Percentiles rank a stretch among this genome's conserved stretches.
Evolutionary conservation across 2,888 invertebrate species (phyloP).

Genomic region (Coleophora deauratella): DNA sequence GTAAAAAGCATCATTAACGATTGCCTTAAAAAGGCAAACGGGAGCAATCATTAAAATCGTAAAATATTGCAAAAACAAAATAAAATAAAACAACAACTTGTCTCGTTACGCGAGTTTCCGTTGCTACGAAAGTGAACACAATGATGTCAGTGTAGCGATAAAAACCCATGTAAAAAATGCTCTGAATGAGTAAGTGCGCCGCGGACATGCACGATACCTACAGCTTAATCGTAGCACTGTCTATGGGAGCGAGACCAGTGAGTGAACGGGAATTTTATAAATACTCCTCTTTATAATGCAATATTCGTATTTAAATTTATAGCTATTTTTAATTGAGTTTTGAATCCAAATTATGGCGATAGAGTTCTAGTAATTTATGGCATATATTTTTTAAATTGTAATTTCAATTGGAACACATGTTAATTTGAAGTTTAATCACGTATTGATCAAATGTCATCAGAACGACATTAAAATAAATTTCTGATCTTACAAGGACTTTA

Average conservation of each 20-base stretch:
- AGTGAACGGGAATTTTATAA: conserved; percentile 41
- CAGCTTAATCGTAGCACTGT: conserved; percentile 31
- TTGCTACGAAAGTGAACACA: conserved; percentile 69
- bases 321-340: conserved; percentile 10
- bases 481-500: no score
- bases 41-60: conserved; percentile 68
- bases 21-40: conserved; percentile 68
- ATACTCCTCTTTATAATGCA: conserved; percentile 23
- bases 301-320: conserved; percentile 33
- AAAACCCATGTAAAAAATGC: conserved; percentile 57
- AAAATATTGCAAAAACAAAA: conserved; percentile 64
- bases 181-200: conserved; percentile 53
- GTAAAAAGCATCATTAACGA: conserved; percentile 71
- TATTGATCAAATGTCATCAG: no score
- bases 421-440: no score
- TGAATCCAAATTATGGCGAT: no score
- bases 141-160: conserved; percentile 59
- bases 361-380: no score
- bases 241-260: conserved; percentile 22
- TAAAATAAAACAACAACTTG: conserved; percentile 53
- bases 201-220: conserved; percentile 34
- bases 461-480: no score
- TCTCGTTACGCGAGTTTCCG: conserved; percentile 68
- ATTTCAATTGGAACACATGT: no score
- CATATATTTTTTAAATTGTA: no score